phyloP scores from a whole-genome alignment of 2,797 vertebrate species.

The Lutjanus campechanus region DNA sequence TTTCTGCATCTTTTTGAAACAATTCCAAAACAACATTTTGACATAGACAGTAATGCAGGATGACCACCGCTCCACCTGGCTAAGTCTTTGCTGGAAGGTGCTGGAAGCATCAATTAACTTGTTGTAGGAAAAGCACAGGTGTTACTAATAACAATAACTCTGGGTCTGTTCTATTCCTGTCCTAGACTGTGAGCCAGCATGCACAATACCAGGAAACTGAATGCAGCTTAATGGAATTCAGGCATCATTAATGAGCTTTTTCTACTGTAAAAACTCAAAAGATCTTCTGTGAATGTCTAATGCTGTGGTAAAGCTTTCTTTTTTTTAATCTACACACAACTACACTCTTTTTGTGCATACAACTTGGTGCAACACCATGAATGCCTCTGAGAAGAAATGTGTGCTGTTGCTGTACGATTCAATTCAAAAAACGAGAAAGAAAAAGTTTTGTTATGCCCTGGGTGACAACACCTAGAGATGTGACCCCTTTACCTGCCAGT shows the following conservation, averaged over 20 bases:
- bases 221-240: neutral
- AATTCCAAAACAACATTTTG: neutral
- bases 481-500: neutral
- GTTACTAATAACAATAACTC: neutral
- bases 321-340: neutral
- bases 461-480: neutral
- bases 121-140: no score
- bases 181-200: neutral
- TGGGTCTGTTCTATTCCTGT: neutral
- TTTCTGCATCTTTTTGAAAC: neutral
- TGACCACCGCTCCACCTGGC: no score
- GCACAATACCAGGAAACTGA: neutral
- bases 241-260: neutral
- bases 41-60: no score
- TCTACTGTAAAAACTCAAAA: constrained; percentile 5
- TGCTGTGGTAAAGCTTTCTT: constrained; percentile 2
- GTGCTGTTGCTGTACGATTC: neutral
- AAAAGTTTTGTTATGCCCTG: neutral
- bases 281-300: constrained; percentile 16
- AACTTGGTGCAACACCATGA: neutral
- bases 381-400: constrained; percentile 3
- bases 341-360: neutral
- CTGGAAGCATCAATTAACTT: no score
- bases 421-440: neutral
- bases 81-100: no score